Conservation (phyloP, 2,888 invertebrate species). For the Lycia hirtaria region DNA sequence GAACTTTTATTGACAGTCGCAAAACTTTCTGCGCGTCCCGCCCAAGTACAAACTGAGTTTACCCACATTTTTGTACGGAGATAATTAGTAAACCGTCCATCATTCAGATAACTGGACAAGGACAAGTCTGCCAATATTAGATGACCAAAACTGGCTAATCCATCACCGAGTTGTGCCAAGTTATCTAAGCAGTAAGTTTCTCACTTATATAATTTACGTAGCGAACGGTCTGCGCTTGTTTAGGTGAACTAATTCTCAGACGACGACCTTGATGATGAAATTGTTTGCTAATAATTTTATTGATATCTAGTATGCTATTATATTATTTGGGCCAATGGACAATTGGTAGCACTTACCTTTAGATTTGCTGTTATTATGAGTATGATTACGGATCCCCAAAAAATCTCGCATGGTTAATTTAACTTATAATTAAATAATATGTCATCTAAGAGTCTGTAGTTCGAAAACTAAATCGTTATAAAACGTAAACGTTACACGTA, state of each 20-base stretch:
- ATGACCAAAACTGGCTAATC: conserved; percentile 16
- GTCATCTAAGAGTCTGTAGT: too few relatives aligned
- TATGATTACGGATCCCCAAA: background rate
- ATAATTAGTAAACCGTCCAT: background rate
- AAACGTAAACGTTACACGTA: too few relatives aligned
- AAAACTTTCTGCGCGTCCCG: too few relatives aligned
- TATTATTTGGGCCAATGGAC: conserved; percentile 16
- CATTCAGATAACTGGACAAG: background rate
- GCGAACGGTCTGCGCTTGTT: conserved; percentile 22
- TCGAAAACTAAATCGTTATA: too few relatives aligned
- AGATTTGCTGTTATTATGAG: background rate
- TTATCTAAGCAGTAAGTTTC: conserved; percentile 18
- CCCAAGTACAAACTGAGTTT: too few relatives aligned
- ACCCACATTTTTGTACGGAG: too few relatives aligned
- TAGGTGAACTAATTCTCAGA: conserved; percentile 32
- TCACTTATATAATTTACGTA: conserved; percentile 25
- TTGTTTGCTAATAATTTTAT: conserved; percentile 18
- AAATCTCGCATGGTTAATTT: background rate
- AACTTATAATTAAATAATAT: too few relatives aligned
- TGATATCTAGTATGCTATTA: conserved; percentile 8
- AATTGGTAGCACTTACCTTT: conserved; percentile 3
- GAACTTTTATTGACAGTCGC: too few relatives aligned
- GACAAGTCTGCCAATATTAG: background rate
- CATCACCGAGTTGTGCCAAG: too few relatives aligned
- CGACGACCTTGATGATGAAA: conserved; percentile 32